Base-by-base conservation (phyloP, 2,888 invertebrate genomes). In the Aleiodes testaceus region DNA sequence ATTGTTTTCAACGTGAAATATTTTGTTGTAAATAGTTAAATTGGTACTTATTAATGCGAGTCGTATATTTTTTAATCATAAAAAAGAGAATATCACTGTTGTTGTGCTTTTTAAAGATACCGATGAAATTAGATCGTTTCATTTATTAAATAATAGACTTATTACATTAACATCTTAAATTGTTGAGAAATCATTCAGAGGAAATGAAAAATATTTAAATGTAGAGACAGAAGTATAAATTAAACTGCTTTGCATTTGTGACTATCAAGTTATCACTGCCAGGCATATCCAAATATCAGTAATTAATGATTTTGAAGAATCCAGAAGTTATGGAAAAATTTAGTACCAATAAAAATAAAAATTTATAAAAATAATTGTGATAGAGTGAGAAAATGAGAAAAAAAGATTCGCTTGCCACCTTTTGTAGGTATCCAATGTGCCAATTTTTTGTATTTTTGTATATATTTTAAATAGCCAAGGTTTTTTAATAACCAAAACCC, bases 381-480 rank as follows among this genome's bases (percentile, higher is more conserved):
- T 20, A 52, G 36, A 49, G 20, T 36, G 52, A 50, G 30, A 42
- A 47, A 45, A 73, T 74, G 73, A 73, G 71, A 74, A 74, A 74
- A 14, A 73, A 74, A 72, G 72, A 75, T 73, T 72, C 66, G 72
- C 70, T 76, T 77, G 74, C 73, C 75, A 72, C 72, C 66, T 44
- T 45, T 63, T 52, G 61, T 70, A 74, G 71, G 68, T 72, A 71
- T 84, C 82, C 77, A 81, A 79, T 80, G 85, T 86, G 86, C 86
- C 85, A 86, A 86, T 82, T 79, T 70, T 78, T 82, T 84, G 79
- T 85, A 85, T 81, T 85, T 85, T 86, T 86, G 86, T 86, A 85
- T 71, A 86, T 83, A 83, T 73, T 78, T 80, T 69, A 69, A 66
- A 65, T 72, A 74, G 45, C 49, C 36, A 70, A 65, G 59, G 73